These are phyloP conservation scores for Sphenodon punctatus DNA, from an alignment of 2,797 vertebrate species.

Conservation along the genomic window DNA sequence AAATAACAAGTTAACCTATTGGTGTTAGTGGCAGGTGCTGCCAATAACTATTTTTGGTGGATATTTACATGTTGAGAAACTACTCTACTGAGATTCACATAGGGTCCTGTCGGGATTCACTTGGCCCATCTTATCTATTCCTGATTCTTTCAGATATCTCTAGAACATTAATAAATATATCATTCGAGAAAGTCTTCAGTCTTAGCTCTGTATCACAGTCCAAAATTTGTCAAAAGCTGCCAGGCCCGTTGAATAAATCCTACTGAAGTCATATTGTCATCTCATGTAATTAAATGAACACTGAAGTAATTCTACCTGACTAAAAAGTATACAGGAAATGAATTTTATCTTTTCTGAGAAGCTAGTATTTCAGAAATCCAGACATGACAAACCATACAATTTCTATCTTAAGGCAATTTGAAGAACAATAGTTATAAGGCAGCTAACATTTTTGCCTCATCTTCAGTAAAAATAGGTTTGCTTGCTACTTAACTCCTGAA, in stretches of 20 bases:
- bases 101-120: not conserved
- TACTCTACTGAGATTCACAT: not conserved
- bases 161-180: constrained; percentile 17
- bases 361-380: constrained; percentile 10
- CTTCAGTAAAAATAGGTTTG: not conserved
- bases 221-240: not conserved
- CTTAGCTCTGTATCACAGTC: constrained; percentile 25
- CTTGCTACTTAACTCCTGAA: not conserved
- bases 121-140: not conserved
- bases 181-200: constrained; percentile 7
- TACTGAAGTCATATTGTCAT: constrained; percentile 21
- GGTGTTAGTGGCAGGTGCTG: too few species aligned
- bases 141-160: not conserved
- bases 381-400: not conserved
- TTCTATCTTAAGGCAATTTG: not conserved
- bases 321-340: constrained; percentile 1
- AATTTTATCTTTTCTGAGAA: not conserved
- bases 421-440: not conserved
- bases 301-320: constrained; percentile 25
- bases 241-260: constrained; percentile 20
- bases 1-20: too few species aligned
- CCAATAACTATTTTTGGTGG: too few species aligned
- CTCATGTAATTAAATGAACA: not conserved
- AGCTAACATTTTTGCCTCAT: not conserved
- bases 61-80: not conserved